Evolutionary conservation across 2,888 invertebrate genomes (phyloP), one percentile per base, ranked within the genome.

Genomic region (Julus scandinavius): DNA sequence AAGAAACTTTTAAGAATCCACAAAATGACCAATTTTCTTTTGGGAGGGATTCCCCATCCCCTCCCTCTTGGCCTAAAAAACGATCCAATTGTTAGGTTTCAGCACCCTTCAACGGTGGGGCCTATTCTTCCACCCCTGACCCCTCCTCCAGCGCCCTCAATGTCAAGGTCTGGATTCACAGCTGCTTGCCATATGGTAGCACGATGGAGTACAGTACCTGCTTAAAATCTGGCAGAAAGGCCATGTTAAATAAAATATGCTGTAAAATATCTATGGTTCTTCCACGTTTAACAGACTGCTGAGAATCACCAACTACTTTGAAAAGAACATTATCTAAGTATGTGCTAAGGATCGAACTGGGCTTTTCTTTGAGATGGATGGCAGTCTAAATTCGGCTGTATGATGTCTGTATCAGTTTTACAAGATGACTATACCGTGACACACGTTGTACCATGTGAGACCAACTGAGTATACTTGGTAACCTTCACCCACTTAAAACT

Each of bases 121-220:
- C 72, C 72, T 20, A 20, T 72, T 72, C 72, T 72, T 72, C 72
- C 72, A 72, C 20, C 72, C 72, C 72, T 29, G 20, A 72, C 72
- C 72, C 72, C 72, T 72, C 72, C 72, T 29, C 20, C 72, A 72
- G 72, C 72, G 72, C n/a, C 72, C 72, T 72, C 72, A 72, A 72
- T 72, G 72, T 72, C 72, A 72, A 72, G 72, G 72, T 72, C 72
- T 72, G 20, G 20, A 72, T 72, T 72, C 72, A 29, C 72, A 72
- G 72, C 72, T 72, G 72, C 72, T 72, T 72, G 20, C 72, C 72
- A 72, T 72, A 3, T 72, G 72, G 72, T 29, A 58, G n/a, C 58
- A 58, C 5, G 58, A 1, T n/a, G 72, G 9, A 29, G 72, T 29
- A 72, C 20, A 7, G 20, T 72, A 72, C 72, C 72, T 72, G 72